Percentiles rank a stretch among this genome's conserved stretches.
phyloP scores from a whole-genome alignment of 2,113 vertebrate genomes.

The Trinectes maculatus region DNA sequence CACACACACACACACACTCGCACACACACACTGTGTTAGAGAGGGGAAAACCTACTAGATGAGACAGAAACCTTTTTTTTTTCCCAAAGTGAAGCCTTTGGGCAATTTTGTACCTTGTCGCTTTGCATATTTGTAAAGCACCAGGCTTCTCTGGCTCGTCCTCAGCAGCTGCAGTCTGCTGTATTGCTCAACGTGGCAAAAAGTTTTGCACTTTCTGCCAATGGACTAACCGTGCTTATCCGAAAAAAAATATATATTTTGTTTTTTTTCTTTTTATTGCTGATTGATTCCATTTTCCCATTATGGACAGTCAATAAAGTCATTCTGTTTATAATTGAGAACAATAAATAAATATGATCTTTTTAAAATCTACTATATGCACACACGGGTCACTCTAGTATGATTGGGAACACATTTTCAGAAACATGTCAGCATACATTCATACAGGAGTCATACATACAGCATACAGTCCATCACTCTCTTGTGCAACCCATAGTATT shows the following conservation, averaged over 20 bases:
- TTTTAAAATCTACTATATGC: too few species aligned
- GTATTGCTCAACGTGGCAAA: constrained; percentile 30
- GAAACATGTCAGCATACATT: too few species aligned
- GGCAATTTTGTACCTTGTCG: constrained; percentile 54
- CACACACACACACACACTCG: neutral
- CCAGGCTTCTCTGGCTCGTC: constrained; percentile 31
- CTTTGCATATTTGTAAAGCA: constrained; percentile 53
- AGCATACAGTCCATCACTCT: too few species aligned
- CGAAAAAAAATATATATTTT: neutral
- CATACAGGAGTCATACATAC: too few species aligned
- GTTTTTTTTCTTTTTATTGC: neutral
- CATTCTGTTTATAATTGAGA: too few species aligned
- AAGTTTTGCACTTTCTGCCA: constrained; percentile 34
- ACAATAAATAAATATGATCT: too few species aligned
- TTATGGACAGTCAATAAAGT: neutral
- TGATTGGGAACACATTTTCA: too few species aligned
- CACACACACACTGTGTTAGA: constrained; percentile 8
- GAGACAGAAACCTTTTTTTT: constrained; percentile 22
- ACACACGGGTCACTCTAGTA: too few species aligned
- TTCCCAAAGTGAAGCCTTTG: constrained; percentile 45
- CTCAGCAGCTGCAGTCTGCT: constrained; percentile 11
- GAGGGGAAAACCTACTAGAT: neutral
- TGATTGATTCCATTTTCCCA: neutral
- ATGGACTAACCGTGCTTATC: constrained; percentile 1
- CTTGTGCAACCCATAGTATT: too few species aligned